Evolutionary conservation across 37 sponge, comb jelly and placozoan species (phyloP), one percentile per base, ranked within the genome.

Genomic region (Theonella swinhoei): DNA sequence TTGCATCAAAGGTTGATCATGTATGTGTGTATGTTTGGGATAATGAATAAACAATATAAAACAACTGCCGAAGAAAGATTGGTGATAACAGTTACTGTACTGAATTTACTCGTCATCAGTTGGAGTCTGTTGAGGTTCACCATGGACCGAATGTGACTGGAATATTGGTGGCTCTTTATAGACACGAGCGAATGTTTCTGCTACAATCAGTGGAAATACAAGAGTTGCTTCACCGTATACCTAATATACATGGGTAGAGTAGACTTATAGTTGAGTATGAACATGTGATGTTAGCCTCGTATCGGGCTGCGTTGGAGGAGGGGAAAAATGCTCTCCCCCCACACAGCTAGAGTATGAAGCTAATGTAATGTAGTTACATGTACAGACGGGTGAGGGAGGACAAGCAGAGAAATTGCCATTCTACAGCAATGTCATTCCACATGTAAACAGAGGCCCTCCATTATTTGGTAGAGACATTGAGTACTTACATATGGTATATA

Each of bases 151-250:
- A n/a, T n/a, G n/a, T n/a, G n/a, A n/a, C n/a, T n/a, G n/a, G n/a
- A 78, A 75, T 17, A 25, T 64, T 0, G 82, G 73, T 29, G 82
- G 82, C 19, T 62, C 42, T 71, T 39, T 37, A 25, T 72, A 82
- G 4, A 74, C 33, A 22, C 74, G 47, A 39, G 96, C 96, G 89
- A 98, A 98, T 60, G 98, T 95, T 77, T 95, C 90, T 37, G 99
- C 96, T 29, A 98, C 96, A 3, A 98, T 77, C 2, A 98, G 80
- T 25, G 99, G 99, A 31, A 98, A 95, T 29, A 98, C 70, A 17
- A 98, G 33, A 1, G 91, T 88, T 20, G 90, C 90, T 25, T 96
- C 97, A 26, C 84, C 91, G 81, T 91, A 88, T 25, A 93, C 54
- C 54, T 47, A 47, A n/a, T n/a, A n/a, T n/a, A n/a, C n/a, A n/a